These are phyloP conservation scores for Druon quercuslanigerum DNA, from an alignment of 1,140 invertebrate species.

Conservation along the genomic window DNA sequence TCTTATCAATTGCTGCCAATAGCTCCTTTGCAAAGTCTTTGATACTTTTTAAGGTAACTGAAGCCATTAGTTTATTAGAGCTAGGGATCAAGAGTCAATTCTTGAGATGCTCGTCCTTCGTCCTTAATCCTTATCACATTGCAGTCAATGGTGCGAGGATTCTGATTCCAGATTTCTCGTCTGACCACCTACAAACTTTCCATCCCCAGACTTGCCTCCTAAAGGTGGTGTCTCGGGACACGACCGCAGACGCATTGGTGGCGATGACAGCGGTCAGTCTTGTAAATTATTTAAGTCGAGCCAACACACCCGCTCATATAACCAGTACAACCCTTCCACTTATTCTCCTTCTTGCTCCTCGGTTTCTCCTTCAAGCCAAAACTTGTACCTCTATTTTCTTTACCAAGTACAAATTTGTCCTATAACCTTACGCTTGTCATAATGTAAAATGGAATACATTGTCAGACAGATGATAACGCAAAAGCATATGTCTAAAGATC, in stretches of 20 bases:
- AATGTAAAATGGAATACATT: not conserved
- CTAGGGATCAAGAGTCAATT: conserved; percentile 9
- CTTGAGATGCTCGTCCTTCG: not conserved
- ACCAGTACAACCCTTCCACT: conserved; percentile 12
- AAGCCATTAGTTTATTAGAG: conserved; percentile 25
- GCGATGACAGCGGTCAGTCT: conserved; percentile 22
- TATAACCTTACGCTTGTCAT: not conserved
- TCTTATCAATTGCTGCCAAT: no score
- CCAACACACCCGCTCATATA: not conserved
- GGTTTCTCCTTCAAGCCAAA: conserved; percentile 18
- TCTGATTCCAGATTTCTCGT: not conserved
- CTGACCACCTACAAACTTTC: not conserved
- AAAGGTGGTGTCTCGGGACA: conserved; percentile 7
- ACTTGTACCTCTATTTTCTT: not conserved
- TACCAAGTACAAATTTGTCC: not conserved
- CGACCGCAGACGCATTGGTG: conserved; percentile 30
- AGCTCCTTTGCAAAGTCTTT: no score
- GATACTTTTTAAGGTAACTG: not conserved
- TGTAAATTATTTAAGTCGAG: conserved; percentile 16
- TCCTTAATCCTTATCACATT: conserved; percentile 4
- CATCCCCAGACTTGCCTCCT: not conserved
- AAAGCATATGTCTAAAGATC: no score
- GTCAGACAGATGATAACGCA: no score
- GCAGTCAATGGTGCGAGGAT: conserved; percentile 20
- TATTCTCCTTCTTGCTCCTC: not conserved